These are phyloP conservation scores for Lordiphosa mommai DNA, from an alignment of 1,140 invertebrate genomes.

Conservation along the genomic window DNA sequence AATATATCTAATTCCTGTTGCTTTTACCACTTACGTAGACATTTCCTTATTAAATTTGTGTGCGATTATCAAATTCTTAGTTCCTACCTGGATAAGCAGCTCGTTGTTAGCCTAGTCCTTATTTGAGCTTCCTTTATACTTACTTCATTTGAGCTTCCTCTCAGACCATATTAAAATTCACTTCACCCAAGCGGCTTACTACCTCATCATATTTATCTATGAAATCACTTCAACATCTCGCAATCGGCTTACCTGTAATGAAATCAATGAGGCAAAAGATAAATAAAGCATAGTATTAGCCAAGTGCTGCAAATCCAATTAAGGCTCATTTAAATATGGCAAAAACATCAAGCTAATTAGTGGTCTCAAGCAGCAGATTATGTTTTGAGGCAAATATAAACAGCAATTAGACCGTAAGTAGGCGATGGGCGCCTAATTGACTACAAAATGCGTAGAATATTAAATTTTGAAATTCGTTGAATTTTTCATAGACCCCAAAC, in stretches of 20 bases:
- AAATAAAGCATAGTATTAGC: constrained; percentile 28
- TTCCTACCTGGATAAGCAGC: no score
- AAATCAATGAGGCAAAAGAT: constrained; percentile 35
- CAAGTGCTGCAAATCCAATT: constrained; percentile 42
- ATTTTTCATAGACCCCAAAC: constrained; percentile 13
- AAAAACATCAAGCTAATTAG: constrained; percentile 52
- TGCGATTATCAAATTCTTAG: no score
- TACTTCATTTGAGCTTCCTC: no score
- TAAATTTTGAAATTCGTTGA: constrained; percentile 26
- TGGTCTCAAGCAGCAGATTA: constrained; percentile 17
- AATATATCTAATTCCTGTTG: no score
- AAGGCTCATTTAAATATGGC: constrained; percentile 50
- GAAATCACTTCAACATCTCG: constrained; percentile 17
- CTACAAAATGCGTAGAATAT: constrained; percentile 23
- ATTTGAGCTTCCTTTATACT: no score
- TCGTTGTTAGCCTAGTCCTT: no score
- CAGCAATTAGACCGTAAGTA: constrained; percentile 48
- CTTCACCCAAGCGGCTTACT: constrained; percentile 35
- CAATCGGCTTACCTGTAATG: constrained; percentile 71
- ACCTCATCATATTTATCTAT: constrained; percentile 24
- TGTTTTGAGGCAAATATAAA: constrained; percentile 38
- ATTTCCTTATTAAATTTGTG: no score
- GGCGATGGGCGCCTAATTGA: constrained; percentile 26
- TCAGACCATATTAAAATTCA: no score
- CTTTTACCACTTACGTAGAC: no score